Percentiles rank a stretch among this genome's conserved stretches.
phyloP scores from a whole-genome alignment of 2,888 invertebrate genomes.

The Patella pellucida region DNA sequence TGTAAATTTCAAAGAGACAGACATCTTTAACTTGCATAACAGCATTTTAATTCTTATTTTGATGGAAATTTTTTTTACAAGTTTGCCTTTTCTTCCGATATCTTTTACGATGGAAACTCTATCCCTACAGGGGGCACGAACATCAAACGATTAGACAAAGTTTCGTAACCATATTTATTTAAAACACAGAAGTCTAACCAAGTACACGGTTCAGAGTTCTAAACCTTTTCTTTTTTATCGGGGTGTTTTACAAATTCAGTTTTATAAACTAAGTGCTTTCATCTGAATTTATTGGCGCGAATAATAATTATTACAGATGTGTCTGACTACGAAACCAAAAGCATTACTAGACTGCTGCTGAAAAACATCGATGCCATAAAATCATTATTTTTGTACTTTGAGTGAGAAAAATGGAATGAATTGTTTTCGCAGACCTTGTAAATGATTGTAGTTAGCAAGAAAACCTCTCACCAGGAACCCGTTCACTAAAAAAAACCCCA shows the following conservation, averaged over 20 bases:
- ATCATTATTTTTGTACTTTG: no score
- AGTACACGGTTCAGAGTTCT: not conserved
- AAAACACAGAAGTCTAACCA: not conserved
- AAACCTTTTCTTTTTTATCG: not conserved
- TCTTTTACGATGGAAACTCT: not conserved
- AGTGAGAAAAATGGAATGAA: no score
- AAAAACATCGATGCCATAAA: no score
- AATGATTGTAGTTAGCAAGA: no score
- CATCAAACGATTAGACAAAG: not conserved
- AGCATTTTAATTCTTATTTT: not conserved
- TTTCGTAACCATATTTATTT: constrained; percentile 4
- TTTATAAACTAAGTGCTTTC: not conserved
- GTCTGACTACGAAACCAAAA: not conserved
- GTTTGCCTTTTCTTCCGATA: not conserved
- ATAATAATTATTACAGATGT: not conserved
- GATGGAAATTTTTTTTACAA: not conserved
- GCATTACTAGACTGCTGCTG: no score
- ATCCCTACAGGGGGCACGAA: not conserved
- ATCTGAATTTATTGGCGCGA: not conserved
- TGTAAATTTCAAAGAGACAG: not conserved
- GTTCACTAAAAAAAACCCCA: no score
- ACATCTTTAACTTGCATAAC: not conserved
- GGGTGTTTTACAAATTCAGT: not conserved
- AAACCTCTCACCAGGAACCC: no score
- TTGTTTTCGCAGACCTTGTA: no score